Conservation (phyloP, 2,888 invertebrate species). For the Netelia melanura region DNA sequence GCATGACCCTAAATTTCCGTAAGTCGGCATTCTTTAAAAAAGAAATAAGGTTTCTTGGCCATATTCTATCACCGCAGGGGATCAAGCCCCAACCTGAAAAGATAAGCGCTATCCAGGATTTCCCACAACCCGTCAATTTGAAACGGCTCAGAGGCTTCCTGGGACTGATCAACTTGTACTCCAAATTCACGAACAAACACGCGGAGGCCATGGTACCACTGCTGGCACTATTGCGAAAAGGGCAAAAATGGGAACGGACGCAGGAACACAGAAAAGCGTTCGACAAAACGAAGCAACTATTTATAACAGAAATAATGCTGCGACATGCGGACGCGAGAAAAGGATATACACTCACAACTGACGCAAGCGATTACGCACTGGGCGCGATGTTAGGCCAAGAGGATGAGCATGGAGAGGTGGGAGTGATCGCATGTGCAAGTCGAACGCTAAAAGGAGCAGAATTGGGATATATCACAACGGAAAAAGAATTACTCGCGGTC, state of each 20-base stretch:
- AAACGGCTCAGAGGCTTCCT: constrained; percentile 2
- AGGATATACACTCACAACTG: background rate
- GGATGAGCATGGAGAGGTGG: background rate
- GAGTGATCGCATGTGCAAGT: background rate
- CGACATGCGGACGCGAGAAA: too few species aligned
- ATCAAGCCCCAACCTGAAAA: constrained; percentile 68
- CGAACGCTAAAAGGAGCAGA: background rate
- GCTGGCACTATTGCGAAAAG: constrained; percentile 62
- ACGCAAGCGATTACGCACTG: background rate
- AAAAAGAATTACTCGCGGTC: constrained; percentile 18
- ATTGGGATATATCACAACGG: background rate
- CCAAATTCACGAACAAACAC: constrained; percentile 57
- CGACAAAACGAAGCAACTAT: background rate
- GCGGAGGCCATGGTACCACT: constrained; percentile 52
- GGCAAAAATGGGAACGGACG: constrained; percentile 9
- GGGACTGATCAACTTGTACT: constrained; percentile 56
- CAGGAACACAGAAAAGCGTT: background rate
- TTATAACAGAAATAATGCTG: background rate
- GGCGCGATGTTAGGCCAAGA: background rate
- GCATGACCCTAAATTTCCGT: constrained; percentile 64
- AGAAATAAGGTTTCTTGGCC: constrained; percentile 71
- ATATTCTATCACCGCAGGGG: constrained; percentile 66
- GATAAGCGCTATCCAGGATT: constrained; percentile 61
- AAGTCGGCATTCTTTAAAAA: constrained; percentile 68
- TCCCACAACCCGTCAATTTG: background rate